A percentile compares a stretch with the other conserved stretches of the same genome.
Evolutionary conservation across 2,888 invertebrate genomes (phyloP).

Genomic region (Rosalia funebris): DNA sequence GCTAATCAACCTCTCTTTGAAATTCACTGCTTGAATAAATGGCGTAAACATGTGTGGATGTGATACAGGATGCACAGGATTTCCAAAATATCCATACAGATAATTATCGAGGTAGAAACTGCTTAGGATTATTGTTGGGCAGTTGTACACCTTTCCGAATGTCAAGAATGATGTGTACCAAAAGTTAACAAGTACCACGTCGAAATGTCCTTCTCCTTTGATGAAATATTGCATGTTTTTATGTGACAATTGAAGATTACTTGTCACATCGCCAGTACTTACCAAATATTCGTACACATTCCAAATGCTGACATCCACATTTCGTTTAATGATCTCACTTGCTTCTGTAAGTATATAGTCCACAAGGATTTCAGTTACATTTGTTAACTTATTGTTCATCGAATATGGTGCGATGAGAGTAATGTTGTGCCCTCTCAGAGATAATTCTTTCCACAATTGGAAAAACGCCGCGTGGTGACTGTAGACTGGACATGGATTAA

Average conservation of each 20-base stretch:
- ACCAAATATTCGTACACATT: neutral
- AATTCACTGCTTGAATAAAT: slow-evolving; percentile 51
- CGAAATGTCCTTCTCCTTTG: slow-evolving; percentile 34
- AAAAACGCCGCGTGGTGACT: slow-evolving; percentile 44
- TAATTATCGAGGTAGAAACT: slow-evolving; percentile 28
- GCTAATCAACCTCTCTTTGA: slow-evolving; percentile 53
- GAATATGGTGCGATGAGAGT: slow-evolving; percentile 47
- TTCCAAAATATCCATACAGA: neutral
- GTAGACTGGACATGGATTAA: slow-evolving; percentile 30
- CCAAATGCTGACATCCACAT: neutral
- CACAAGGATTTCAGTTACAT: neutral
- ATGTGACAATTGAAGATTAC: neutral
- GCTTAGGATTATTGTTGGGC: slow-evolving; percentile 40
- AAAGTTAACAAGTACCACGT: slow-evolving; percentile 44
- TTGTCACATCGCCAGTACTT: neutral
- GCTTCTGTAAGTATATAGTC: neutral
- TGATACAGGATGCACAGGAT: slow-evolving; percentile 33
- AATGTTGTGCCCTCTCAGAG: slow-evolving; percentile 46
- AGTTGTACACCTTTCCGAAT: slow-evolving; percentile 40
- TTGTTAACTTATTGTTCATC: neutral
- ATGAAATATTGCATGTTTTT: neutral
- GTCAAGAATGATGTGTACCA: slow-evolving; percentile 35
- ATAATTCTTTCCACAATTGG: slow-evolving; percentile 45
- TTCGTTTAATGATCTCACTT: neutral
- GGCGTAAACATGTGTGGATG: slow-evolving; percentile 42